Evolutionary conservation across 1,140 invertebrate species (phyloP).

Genomic region (Ylistrum balloti): DNA sequence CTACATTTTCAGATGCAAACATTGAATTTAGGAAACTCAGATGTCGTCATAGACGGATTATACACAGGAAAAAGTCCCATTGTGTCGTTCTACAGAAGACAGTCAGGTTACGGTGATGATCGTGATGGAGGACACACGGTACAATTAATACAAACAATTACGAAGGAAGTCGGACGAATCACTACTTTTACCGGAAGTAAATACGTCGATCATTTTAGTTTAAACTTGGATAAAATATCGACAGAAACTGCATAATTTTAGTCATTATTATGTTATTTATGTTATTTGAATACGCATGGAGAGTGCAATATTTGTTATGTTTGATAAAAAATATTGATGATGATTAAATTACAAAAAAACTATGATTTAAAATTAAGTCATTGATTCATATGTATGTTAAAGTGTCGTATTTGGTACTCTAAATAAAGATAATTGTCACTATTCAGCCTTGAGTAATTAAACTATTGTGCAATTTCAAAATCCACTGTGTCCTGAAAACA

Average conservation of each 20-base stretch:
- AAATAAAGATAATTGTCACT: too few relatives aligned
- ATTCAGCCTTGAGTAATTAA: too few relatives aligned
- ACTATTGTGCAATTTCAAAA: too few relatives aligned
- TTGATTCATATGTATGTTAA: too few relatives aligned
- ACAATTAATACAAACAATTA: neutral
- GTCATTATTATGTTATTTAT: neutral
- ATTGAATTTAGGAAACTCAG: neutral
- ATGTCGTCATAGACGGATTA: neutral
- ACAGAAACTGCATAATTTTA: neutral
- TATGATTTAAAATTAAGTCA: too few relatives aligned
- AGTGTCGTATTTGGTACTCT: too few relatives aligned
- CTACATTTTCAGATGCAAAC: neutral
- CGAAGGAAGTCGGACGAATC: neutral
- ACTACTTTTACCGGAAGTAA: slow-evolving; percentile 12
- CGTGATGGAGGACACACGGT: neutral
- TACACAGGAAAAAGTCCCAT: neutral
- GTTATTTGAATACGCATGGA: neutral
- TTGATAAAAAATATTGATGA: neutral
- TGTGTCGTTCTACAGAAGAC: neutral
- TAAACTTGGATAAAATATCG: neutral
- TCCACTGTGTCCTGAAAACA: too few relatives aligned
- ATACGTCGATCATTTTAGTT: neutral
- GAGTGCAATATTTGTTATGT: slow-evolving; percentile 1
- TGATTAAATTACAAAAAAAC: too few relatives aligned
- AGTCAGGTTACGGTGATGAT: neutral